These are phyloP conservation scores for Ostrea denselamellosa DNA, from an alignment of 1,140 invertebrate genomes.

Conservation along the genomic window DNA sequence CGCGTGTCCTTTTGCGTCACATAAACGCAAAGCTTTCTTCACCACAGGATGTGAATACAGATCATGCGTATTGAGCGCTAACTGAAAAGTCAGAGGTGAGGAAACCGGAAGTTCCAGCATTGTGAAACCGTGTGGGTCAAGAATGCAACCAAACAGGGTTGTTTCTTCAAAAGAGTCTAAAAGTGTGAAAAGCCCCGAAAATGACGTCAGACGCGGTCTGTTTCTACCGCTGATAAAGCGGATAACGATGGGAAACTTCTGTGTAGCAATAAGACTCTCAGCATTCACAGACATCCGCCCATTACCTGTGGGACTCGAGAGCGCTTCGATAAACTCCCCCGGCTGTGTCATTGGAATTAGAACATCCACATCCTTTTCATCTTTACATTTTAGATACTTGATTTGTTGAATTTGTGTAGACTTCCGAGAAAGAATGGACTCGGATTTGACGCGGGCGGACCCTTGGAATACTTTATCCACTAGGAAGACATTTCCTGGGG, in stretches of 20 bases:
- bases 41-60: conserved; percentile 54
- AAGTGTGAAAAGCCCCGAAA: conserved; percentile 60
- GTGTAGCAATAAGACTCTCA: conserved; percentile 53
- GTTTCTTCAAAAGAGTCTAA: conserved; percentile 65
- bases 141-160: conserved; percentile 58
- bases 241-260: conserved; percentile 62
- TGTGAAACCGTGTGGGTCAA: conserved; percentile 53
- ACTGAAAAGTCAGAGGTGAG: conserved; percentile 60
- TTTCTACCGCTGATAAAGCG: conserved; percentile 59
- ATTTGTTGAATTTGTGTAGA: conserved; percentile 47
- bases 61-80: conserved; percentile 62
- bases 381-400: conserved; percentile 61
- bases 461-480: conserved; percentile 57
- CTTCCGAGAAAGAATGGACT: conserved; percentile 6
- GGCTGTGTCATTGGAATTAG: conserved; percentile 55
- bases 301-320: conserved; percentile 48
- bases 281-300: conserved; percentile 56
- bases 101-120: conserved; percentile 61
- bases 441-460: conserved; percentile 49
- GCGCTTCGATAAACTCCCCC: conserved; percentile 60
- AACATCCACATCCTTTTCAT: conserved; percentile 58
- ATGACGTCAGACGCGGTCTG: conserved; percentile 56
- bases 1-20: conserved; percentile 41
- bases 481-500: conserved; percentile 61
- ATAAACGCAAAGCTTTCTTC: conserved; percentile 52